Evolutionary conservation across 2,113 vertebrate species (phyloP).

Genomic region (Cranoglanis bouderius): DNA sequence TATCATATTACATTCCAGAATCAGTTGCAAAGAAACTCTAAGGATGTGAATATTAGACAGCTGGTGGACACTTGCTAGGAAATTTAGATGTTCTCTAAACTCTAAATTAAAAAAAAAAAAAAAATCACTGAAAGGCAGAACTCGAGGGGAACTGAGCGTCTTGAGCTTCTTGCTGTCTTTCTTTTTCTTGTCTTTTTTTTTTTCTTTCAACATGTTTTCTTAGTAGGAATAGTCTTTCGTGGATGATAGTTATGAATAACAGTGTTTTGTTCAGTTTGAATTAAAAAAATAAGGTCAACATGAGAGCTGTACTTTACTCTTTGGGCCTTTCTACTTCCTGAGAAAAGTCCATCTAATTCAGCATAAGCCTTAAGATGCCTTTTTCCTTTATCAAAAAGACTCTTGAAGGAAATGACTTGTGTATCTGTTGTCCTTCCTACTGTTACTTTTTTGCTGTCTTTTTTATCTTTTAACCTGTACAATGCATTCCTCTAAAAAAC

Average conservation of each 20-base stretch:
- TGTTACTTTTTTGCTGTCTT: slow-evolving; percentile 59
- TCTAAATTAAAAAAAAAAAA: slow-evolving; percentile 1
- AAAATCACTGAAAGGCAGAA: slow-evolving; percentile 45
- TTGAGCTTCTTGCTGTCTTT: slow-evolving; percentile 56
- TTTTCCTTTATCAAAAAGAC: slow-evolving; percentile 58
- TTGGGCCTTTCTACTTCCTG: slow-evolving; percentile 58
- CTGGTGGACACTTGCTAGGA: slow-evolving; percentile 50
- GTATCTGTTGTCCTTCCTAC: slow-evolving; percentile 71
- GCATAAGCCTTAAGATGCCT: slow-evolving; percentile 77
- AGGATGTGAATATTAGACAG: slow-evolving; percentile 57
- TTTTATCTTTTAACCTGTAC: slow-evolving; percentile 67
- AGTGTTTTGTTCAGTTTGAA: slow-evolving; percentile 57
- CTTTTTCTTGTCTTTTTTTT: slow-evolving; percentile 50
- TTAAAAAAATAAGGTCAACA: slow-evolving; percentile 54
- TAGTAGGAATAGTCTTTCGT: slow-evolving; percentile 60
- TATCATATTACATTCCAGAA: slow-evolving; percentile 71
- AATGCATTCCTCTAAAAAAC: slow-evolving; percentile 63
- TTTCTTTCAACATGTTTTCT: slow-evolving; percentile 55
- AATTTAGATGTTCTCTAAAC: slow-evolving; percentile 51
- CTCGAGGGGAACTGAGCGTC: slow-evolving; percentile 39
- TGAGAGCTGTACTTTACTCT: slow-evolving; percentile 58
- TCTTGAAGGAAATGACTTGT: slow-evolving; percentile 63
- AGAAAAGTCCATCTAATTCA: slow-evolving; percentile 59
- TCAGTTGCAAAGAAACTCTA: slow-evolving; percentile 58
- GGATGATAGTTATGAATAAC: slow-evolving; percentile 59